Conservation (phyloP, 2,113 vertebrate species). For the Corvus moneduloides region DNA sequence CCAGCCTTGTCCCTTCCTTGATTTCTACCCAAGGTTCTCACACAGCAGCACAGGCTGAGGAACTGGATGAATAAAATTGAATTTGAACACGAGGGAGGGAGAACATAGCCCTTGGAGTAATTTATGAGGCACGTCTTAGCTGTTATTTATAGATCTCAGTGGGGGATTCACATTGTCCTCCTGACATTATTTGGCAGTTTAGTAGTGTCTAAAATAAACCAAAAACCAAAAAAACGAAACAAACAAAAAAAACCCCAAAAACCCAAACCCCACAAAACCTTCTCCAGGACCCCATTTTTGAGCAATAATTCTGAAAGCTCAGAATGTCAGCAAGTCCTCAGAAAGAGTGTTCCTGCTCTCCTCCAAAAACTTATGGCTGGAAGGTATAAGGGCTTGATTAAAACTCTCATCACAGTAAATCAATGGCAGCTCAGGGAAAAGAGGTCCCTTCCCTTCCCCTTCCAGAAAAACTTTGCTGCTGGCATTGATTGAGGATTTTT, state of each 20-base stretch:
- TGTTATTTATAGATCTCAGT: slow-evolving; percentile 11
- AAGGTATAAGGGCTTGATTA: slow-evolving; percentile 4
- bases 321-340: neutral
- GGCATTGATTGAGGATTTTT: neutral
- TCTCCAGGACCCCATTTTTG: neutral
- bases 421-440: neutral
- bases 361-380: neutral
- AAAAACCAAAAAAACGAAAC: neutral
- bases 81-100: neutral
- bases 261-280: neutral
- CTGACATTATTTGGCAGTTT: neutral
- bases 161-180: neutral
- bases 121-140: neutral
- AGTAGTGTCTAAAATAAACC: neutral
- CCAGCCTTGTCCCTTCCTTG: neutral
- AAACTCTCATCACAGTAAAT: neutral
- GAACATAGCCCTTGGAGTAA: neutral
- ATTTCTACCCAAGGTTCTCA: neutral
- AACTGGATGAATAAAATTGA: neutral
- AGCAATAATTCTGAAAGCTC: neutral
- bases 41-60: neutral
- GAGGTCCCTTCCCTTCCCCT: neutral
- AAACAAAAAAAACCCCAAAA: neutral
- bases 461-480: neutral
- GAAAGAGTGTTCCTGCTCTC: neutral